Base-by-base conservation (phyloP, 35 echinoderm and acorn worm species). In the Acanthaster planci region DNA sequence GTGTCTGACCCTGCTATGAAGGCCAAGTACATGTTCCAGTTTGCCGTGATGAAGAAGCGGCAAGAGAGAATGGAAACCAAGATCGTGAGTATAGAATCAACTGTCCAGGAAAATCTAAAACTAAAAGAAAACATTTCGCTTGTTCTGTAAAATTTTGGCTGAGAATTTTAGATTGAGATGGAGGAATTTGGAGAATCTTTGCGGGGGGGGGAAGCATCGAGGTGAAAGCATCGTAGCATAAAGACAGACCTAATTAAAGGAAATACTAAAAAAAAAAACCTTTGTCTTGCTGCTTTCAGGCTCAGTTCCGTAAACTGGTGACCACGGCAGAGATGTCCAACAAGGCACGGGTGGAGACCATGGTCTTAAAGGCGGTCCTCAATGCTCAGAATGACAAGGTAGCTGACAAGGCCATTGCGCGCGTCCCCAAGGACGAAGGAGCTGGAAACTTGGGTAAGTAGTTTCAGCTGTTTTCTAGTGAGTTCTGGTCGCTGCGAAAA, bases 21-120 rank as follows among this genome's bases (percentile, higher is more conserved):
- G 72, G 78, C 80, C 26, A 78, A 82, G 17, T 72, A 84, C 68
- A 80, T 64, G 8, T 92, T 97, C 57, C 94, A 97, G 78, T 29
- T 93, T 34, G 87, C 86, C 16, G 82, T 92, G 14, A 80, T 86
- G 7, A 93, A 97, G 80, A 97, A 92, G 58, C 84, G 82, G 76
- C 90, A 97, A 64, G 78, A 97, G 82, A 88, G 90, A 18, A 84
- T 97, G 52, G 84, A 86, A 2, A 39, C 37, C 1, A 97, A 93
- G 84, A 60, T 97, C 39, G 94, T 97, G 84, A 84, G 94, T 82
- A 38, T 6, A 42, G 12, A 4, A 6, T 47, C 4, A 47, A 4
- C 12, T 47, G 42, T 12, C 42, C 42, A 4, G 4, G 4, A 6
- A 47, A 47, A 6, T 12, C 4, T 12, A 6, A 12, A 4, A 47